Conservation (phyloP, 2,113 vertebrate species). For the Protobothrops flavoviridis region DNA sequence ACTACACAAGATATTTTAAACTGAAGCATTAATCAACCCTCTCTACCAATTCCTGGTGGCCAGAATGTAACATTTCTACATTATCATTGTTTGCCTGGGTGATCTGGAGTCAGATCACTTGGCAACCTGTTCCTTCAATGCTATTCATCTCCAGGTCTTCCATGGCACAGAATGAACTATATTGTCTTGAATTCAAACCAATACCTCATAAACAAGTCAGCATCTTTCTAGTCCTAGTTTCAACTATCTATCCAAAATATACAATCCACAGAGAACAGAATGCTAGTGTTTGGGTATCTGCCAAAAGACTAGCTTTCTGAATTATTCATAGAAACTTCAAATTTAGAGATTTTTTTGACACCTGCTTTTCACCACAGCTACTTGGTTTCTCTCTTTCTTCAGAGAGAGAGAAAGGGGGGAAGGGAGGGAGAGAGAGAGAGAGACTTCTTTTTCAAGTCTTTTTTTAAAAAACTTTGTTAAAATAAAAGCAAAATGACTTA, state of each 20-base stretch:
- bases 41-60: background rate
- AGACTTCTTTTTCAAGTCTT: constrained; percentile 30
- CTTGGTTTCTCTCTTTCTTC: accelerated
- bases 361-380: background rate
- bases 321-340: constrained; percentile 29
- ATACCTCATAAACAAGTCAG: constrained; percentile 23
- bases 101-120: background rate
- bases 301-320: constrained; percentile 20
- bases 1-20: background rate
- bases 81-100: background rate
- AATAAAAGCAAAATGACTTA: background rate
- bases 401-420: no score
- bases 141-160: background rate
- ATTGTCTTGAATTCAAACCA: constrained; percentile 8
- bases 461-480: constrained; percentile 4
- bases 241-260: constrained; percentile 6
- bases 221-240: background rate
- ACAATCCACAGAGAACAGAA: constrained; percentile 6
- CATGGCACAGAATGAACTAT: background rate
- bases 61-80: background rate
- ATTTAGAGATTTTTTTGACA: constrained; percentile 30
- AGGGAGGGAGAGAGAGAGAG: no score
- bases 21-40: background rate
- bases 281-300: constrained; percentile 22
- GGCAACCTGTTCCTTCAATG: background rate